Evolutionary conservation across 2,888 invertebrate species (phyloP).

Genomic region (Aporophyla nigra): DNA sequence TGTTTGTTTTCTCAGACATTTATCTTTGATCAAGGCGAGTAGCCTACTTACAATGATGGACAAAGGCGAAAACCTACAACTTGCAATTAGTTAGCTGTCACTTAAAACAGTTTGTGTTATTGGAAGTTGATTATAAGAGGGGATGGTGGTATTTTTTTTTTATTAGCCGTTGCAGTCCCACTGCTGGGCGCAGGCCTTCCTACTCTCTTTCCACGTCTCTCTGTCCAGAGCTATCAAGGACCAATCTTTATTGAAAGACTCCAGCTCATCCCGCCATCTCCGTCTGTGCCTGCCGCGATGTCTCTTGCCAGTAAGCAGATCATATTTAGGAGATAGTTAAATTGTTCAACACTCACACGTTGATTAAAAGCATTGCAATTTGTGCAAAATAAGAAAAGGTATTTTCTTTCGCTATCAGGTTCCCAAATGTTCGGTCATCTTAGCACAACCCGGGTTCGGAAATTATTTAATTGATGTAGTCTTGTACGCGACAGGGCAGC

Average conservation of each 20-base stretch:
- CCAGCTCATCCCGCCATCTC: too few relatives aligned
- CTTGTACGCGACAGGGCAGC: conserved; percentile 2
- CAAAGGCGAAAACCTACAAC: conserved; percentile 8
- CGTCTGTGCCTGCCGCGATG: too few relatives aligned
- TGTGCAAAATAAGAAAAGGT: too few relatives aligned
- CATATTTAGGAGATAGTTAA: neutral
- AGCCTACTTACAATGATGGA: conserved; percentile 50
- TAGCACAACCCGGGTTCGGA: too few relatives aligned
- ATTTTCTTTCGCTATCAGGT: neutral
- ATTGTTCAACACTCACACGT: neutral
- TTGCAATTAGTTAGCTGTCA: conserved; percentile 53
- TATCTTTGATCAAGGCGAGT: conserved; percentile 41
- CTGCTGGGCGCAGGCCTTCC: too few relatives aligned
- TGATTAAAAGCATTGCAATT: neutral
- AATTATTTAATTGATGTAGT: neutral
- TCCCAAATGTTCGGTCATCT: neutral
- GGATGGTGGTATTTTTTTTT: neutral
- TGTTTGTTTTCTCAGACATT: conserved; percentile 41
- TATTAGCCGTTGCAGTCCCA: too few relatives aligned
- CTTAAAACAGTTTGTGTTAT: conserved; percentile 15
- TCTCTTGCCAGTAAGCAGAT: neutral
- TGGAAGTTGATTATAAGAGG: neutral
- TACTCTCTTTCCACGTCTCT: too few relatives aligned
- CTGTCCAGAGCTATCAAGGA: too few relatives aligned
- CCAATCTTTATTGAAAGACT: too few relatives aligned